Evolutionary conservation across 2,113 vertebrate species (phyloP).

Genomic region (Antennarius striatus): DNA sequence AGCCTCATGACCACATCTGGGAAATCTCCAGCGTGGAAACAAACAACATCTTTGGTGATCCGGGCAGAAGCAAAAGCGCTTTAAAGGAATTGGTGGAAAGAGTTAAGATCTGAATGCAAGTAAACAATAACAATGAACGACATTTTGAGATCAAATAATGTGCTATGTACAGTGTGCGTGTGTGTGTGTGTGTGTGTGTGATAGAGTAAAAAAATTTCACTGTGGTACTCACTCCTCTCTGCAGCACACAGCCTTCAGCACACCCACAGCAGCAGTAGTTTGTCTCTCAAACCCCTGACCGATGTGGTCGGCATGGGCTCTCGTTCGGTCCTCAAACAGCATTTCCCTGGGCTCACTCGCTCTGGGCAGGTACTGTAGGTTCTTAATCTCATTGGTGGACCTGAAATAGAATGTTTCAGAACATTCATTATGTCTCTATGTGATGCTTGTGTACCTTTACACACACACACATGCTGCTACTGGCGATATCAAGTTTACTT

Average conservation of each 20-base stretch:
- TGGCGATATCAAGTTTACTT: no score
- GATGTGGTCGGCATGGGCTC: constrained; percentile 97
- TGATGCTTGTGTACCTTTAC: no score
- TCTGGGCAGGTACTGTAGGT: constrained; percentile 98
- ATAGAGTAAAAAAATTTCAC: neutral
- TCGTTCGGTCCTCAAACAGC: constrained; percentile 97
- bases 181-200: no score
- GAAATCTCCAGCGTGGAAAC: constrained; percentile 98
- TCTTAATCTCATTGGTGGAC: constrained; percentile 99
- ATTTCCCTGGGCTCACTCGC: constrained; percentile 97
- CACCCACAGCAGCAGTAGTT: constrained; percentile 97
- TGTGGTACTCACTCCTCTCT: constrained; percentile 87
- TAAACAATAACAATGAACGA: neutral
- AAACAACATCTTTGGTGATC: constrained; percentile 99
- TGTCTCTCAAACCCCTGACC: constrained; percentile 97
- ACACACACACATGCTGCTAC: no score
- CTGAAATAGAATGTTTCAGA: constrained; percentile 66
- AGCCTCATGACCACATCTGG: constrained; percentile 95
- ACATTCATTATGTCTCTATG: no score
- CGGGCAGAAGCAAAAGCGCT: constrained; percentile 87
- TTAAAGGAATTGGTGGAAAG: constrained; percentile 4
- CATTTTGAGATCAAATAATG: no score
- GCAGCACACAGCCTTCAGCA: constrained; percentile 95
- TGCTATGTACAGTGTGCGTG: no score
- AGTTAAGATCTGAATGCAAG: neutral